Base-by-base conservation (phyloP, 2,888 invertebrate species). In the Carterocephalus palaemon region DNA sequence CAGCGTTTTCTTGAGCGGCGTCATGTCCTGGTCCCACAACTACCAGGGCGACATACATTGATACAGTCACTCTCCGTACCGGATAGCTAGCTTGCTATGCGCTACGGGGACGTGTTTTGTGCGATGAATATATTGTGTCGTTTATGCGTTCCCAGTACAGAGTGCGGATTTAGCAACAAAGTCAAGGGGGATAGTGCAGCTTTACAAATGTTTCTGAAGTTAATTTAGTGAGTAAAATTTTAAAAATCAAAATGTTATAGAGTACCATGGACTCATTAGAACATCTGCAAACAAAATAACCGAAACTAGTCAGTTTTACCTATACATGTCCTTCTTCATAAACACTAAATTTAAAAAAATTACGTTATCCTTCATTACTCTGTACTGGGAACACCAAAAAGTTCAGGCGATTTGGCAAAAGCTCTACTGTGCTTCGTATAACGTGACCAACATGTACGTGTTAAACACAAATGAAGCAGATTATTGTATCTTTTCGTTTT, bases 1-100 rank as follows among this genome's bases (percentile, higher is more conserved):
- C 60, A 94, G 89, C 67, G 93, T 92, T 81, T 91, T 90, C 90
- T 95, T 95, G 82, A 95, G 89, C 72, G 94, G 93, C 75, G 91
- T 91, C 88, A 95, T 94, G 83, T 95, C 94, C 89, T 94, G 93
- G 89, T 95, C 95, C 92, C 94, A 95, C 69, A 95, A 89, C 92
- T 93, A 90, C 59, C 72, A 70, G 71, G 68, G 56, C 56, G 62
- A 54, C 70, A 64, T 72, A 78, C 60, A 68, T 59, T 57, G 60
- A 58, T 23, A 50, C 20, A 47, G 38, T 39, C 38, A 29, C 13
- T 33, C 45, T 29, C 33, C 34, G 29, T 47, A 43, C 34, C 26
- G 40, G 28, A 33, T 47, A 45, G 8, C 28, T 31, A 36, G 34
- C 33, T 19, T 19, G 34, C 32, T 32, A 46, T 41, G 23, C 37